Evolutionary conservation across 1,140 invertebrate species (phyloP), one percentile per base, ranked within the genome.

Genomic region (Penaeus vannamei): DNA sequence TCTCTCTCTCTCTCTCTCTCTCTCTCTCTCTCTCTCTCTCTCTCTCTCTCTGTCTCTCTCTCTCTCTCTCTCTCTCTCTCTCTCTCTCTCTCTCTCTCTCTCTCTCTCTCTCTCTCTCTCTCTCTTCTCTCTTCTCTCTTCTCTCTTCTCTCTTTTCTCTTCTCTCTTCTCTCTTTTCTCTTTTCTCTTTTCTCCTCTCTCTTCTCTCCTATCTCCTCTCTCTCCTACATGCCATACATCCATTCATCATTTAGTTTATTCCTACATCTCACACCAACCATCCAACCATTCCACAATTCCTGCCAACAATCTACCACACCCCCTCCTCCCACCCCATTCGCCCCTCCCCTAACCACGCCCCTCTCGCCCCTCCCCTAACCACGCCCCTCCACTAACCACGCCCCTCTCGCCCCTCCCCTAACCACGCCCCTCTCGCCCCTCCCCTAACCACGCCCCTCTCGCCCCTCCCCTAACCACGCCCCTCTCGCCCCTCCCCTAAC

Each of bases 71-170:
- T 53, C 53, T 53, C 53, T 53, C 53, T 36, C 76, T 17, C 76
- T 79, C 36, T 81, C 79, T 81, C 79, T 81, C 77, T 80, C 42
- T 80, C 77, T 80, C 77, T 80, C 77, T 80, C 77, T 80, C 77
- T 80, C 77, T 53, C 53, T 53, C 53, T 53, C 53, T 53, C 53
- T 53, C 53, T 53, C 53, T 80, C 77, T 80, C 77, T 80, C 77
- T 80, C 42, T 22, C 42, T 59, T 29, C 32, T 59, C 60, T 59
- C n/a, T 59, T n/a, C 22, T 22, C 20, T 17, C 4, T 17, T 76
- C 72, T 32, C 69, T 29, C 66, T n/a, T 14, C n/a, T 14, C 2
- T n/a, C 12, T 12, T 14, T n/a, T 29, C 66, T 20, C 66, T 20
- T 8, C n/a, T 2, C 1, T 23, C 2, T 23, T n/a, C 66, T 72